Base-by-base conservation (phyloP, 2,113 vertebrate species). In the Eulemur macaco region DNA sequence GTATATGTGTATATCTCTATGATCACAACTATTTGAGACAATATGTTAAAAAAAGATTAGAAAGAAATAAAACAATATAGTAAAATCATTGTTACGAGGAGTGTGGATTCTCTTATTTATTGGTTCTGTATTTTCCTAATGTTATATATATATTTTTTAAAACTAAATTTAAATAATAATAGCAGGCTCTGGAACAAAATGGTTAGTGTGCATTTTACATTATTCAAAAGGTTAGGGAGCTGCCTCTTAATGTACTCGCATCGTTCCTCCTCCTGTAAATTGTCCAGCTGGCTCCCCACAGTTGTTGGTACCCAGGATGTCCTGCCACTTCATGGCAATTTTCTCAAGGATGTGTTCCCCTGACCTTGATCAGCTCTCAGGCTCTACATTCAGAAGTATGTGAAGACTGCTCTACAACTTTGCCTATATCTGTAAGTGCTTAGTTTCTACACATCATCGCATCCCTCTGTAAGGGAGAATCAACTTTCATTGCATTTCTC, bases 101-200 rank as follows among this genome's bases (percentile, higher is more conserved):
- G 15, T 68, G 0, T 81, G 20, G 8, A 85, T 54, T 66, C 45
- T 71, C 92, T 23, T 60, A 68, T 37, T 93, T 66, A 77, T 29
- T 42, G 6, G 13, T 39, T 88, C 31, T 60, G 3, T 64, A 42
- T 81, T 90, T 91, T 77, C 69, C n/a, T 73, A 88, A 54, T 71
- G 21, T 25, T 87, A 74, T 90, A 54, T 81, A 21, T 78, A 25
- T 25, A 56, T 66, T 11, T 52, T 97, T 86, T 74, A 18, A 56
- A 85, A 86, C 10, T 81, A 77, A 94, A 74, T 56, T 91, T 93
- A n/a, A 60, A 91, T 64, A 85, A 78, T 76, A 83, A 88, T n/a
- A 94, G 39, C 2, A 39, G 13, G 34, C 3, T 90, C 60, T 76
- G 45, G 21, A 56, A 52, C 56, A 89, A 73, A 73, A 27, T n/a